Percentiles rank a stretch among this genome's conserved stretches.
Evolutionary conservation across 2,888 invertebrate genomes (phyloP).

Genomic region (Mesoligia furuncula): DNA sequence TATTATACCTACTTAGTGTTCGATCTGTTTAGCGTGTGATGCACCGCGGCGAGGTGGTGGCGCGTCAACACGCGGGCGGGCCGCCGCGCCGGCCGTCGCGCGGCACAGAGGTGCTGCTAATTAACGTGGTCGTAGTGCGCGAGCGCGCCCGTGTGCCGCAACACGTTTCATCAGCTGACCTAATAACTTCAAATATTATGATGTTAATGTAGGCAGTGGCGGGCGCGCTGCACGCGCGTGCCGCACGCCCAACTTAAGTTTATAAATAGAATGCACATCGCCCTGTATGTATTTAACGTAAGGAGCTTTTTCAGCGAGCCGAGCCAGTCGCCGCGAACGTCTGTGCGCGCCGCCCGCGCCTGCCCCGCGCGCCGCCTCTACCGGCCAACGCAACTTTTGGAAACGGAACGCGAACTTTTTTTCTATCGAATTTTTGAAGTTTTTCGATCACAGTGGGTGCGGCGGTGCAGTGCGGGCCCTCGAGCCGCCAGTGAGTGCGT

Average conservation of each 20-base stretch:
- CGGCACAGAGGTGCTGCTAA: constrained; percentile 46
- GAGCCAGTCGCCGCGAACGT: constrained; percentile 84
- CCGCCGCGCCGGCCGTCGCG: constrained; percentile 12
- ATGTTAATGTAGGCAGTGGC: constrained; percentile 80
- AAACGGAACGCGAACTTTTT: constrained; percentile 74
- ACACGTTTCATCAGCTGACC: constrained; percentile 84
- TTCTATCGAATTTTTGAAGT: constrained; percentile 65
- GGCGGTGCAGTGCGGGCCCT: constrained; percentile 68
- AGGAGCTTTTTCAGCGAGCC: constrained; percentile 85
- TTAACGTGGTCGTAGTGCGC: constrained; percentile 61
- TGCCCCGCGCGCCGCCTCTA: constrained; percentile 70
- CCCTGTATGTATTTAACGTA: constrained; percentile 85
- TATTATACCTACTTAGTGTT: constrained; percentile 66
- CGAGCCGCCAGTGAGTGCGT: constrained; percentile 74
- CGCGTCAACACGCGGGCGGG: constrained; percentile 11
- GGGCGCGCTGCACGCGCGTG: constrained; percentile 82
- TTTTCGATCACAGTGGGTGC: constrained; percentile 63
- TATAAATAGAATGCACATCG: constrained; percentile 89
- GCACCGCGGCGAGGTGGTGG: constrained; percentile 35
- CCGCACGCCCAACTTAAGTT: constrained; percentile 85
- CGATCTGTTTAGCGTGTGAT: constrained; percentile 67
- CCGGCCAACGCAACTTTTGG: constrained; percentile 75
- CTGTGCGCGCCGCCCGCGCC: constrained; percentile 84
- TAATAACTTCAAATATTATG: constrained; percentile 87
- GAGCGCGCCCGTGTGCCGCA: constrained; percentile 68